Evolutionary conservation across 2,113 vertebrate genomes (phyloP).

Genomic region (Aphelocoma coerulescens): DNA sequence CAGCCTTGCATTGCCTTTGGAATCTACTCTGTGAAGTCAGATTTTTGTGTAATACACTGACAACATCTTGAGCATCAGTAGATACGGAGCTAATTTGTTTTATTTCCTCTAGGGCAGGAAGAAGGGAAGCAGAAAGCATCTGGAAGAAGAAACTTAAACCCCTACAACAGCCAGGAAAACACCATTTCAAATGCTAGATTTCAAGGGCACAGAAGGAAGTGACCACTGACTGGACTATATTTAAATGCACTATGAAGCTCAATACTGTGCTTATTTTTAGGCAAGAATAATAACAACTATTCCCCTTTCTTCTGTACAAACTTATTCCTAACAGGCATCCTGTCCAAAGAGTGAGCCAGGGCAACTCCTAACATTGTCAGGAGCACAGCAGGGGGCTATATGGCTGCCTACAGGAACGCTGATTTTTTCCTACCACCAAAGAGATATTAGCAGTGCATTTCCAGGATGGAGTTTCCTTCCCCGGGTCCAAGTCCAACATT

Average conservation of each 20-base stretch:
- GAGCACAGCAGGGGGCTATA: fast-evolving
- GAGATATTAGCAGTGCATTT: neutral
- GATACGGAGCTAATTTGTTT: neutral
- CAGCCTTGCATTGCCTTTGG: neutral
- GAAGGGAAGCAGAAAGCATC: neutral
- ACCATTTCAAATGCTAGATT: neutral
- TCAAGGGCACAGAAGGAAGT: neutral
- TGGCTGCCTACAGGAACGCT: neutral
- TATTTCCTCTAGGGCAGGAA: neutral
- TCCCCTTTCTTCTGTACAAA: neutral
- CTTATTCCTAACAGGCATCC: neutral
- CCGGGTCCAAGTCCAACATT: neutral
- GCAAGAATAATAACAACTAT: neutral
- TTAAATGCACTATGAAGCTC: neutral
- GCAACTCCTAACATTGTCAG: neutral
- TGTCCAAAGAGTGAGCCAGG: neutral
- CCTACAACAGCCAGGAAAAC: neutral
- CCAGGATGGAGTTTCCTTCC: neutral
- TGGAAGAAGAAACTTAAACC: neutral
- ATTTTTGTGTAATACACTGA: neutral
- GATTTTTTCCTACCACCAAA: neutral
- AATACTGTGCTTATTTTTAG: constrained; percentile 1
- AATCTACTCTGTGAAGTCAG: neutral
- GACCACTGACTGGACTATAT: neutral
- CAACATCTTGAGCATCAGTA: neutral